phyloP scores from a whole-genome alignment of 2,113 vertebrate genomes.

The Dasypus novemcinctus region DNA sequence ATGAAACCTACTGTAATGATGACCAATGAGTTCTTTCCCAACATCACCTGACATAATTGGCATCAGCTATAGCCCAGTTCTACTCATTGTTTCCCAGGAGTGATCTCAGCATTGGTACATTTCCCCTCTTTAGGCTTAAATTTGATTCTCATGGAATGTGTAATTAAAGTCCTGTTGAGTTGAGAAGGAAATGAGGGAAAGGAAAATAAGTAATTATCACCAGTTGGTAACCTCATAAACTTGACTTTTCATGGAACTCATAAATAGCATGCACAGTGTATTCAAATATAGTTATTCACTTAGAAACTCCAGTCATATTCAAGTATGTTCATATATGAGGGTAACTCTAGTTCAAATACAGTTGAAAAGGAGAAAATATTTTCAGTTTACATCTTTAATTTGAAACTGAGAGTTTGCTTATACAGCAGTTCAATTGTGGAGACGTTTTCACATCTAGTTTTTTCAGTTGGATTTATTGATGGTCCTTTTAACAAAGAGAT shows the following conservation, averaged over 20 bases:
- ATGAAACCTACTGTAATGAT: constrained; percentile 23
- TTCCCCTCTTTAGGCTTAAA: constrained; percentile 50
- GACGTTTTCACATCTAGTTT: constrained; percentile 1
- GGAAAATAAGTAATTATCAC: constrained; percentile 66
- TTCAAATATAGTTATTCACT: constrained; percentile 47
- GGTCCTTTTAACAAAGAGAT: constrained; percentile 5
- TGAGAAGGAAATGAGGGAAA: constrained; percentile 62
- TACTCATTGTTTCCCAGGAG: constrained; percentile 38
- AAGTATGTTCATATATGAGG: constrained; percentile 31
- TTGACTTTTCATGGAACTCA: constrained; percentile 53
- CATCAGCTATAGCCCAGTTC: not conserved
- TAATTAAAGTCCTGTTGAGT: constrained; percentile 56
- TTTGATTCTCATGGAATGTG: constrained; percentile 50
- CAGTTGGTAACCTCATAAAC: constrained; percentile 61
- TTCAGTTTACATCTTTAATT: constrained; percentile 50
- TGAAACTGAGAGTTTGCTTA: constrained; percentile 38
- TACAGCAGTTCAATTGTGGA: constrained; percentile 29
- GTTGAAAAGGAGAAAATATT: constrained; percentile 29
- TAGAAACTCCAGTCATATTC: constrained; percentile 49
- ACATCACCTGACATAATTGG: not conserved
- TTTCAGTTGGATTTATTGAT: constrained; percentile 11
- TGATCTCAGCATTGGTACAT: constrained; percentile 34
- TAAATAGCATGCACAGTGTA: constrained; percentile 39
- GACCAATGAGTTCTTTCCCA: constrained; percentile 14
- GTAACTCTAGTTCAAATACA: constrained; percentile 44